These are phyloP conservation scores for Gadus macrocephalus DNA, from an alignment of 2,113 vertebrate genomes.

Conservation along the genomic window DNA sequence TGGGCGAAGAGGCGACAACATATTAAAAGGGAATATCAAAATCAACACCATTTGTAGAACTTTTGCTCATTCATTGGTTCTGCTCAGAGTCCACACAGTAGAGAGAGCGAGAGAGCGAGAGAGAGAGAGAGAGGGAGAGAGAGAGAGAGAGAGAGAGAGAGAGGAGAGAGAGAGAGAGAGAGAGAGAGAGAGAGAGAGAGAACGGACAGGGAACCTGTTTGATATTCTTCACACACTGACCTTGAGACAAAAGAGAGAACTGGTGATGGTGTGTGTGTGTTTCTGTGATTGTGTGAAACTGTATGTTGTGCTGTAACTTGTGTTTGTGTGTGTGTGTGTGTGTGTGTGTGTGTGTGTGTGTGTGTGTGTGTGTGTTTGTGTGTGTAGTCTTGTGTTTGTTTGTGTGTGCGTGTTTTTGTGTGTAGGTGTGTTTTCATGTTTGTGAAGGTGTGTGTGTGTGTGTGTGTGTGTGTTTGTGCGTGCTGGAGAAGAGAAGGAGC, in stretches of 20 bases:
- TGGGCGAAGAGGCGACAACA: background rate
- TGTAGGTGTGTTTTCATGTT: too few species aligned
- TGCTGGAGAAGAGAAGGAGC: background rate
- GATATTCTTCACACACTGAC: background rate
- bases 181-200: background rate
- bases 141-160: conserved; percentile 13
- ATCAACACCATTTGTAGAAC: conserved; percentile 39
- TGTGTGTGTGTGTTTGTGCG: background rate
- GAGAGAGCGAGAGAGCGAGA: conserved; percentile 8
- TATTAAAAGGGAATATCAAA: conserved; percentile 25
- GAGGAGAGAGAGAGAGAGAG: conserved; percentile 22
- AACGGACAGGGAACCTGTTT: background rate
- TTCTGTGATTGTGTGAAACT: too few species aligned
- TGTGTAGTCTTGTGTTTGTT: too few species aligned
- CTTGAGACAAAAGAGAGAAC: conserved; percentile 1
- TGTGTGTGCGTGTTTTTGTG: too few species aligned
- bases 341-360: too few species aligned
- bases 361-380: too few species aligned
- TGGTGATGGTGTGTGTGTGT: background rate
- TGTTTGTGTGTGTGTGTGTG: background rate
- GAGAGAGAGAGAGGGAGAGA: conserved; percentile 7
- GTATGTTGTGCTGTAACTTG: background rate
- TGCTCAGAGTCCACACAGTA: background rate
- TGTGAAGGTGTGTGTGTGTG: background rate
- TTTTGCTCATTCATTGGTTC: conserved; percentile 2